Evolutionary conservation across 2,888 invertebrate genomes (phyloP), one percentile per base, ranked within the genome.

Genomic region (Hylaea fasciaria): DNA sequence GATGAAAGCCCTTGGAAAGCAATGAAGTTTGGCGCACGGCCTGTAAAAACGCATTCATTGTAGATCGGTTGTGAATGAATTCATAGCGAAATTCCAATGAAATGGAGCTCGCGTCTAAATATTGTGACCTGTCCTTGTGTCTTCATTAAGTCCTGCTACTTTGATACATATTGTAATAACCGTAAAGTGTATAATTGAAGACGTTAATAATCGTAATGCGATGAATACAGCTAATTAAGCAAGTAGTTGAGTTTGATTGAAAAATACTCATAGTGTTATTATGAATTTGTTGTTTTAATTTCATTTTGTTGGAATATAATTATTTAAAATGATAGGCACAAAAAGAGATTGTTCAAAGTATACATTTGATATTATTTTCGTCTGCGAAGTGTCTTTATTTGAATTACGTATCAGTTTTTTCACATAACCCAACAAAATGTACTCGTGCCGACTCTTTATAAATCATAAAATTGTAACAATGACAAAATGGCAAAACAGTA

Each of bases 181-280:
- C 12, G 32, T 22, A 22, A 22, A 22, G 14, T 50, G 39, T 41
- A 40, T 14, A 41, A 13, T 43, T 16, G 32, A 32, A 51, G 32
- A 11, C 4, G 2, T 32, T 8, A 32, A 29, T 9, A 29, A 7
- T 17, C 17, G 37, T 2, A 13, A 28, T 53, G 39, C 43, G n/a
- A 40, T 40, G 32, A 14, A n/a, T n/a, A 1, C 39, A 39, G 12
- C 5, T 35, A 11, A 14, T 14, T 13, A 32, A n/a, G 35, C 11
- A 22, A 11, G 22, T 44, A 40, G 14, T 13, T 17, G 13, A 35
- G 22, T 17, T 12, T 44, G 44, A 37, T 48, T 55, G 41, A 32
- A 47, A n/a, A 61, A 61, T 51, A 55, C 55, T 48, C 46, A 51
- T 50, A 50, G 35, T 12, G 32, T 55, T 55, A 10, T 32, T 4